A percentile compares a stretch with the other conserved stretches of the same genome.
These are phyloP conservation scores for Pinna nobilis DNA, from an alignment of 1,140 invertebrate species.

Conservation along the genomic window DNA sequence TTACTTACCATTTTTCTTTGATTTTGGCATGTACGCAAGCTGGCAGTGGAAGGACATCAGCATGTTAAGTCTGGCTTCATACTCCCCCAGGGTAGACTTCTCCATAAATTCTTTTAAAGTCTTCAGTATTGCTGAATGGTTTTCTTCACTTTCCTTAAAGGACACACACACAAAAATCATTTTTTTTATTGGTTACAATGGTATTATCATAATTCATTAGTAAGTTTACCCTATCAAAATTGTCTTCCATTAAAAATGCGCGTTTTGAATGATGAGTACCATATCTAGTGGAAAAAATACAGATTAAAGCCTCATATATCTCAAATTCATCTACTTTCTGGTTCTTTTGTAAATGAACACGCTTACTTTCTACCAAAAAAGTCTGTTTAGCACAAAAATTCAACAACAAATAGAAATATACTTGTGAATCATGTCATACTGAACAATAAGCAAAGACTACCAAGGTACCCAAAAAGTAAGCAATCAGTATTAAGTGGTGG, in stretches of 20 bases:
- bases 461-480: no score
- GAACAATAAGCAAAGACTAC: no score
- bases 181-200: neutral
- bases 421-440: no score
- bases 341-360: no score
- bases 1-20: constrained; percentile 19
- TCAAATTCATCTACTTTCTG: no score
- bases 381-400: no score
- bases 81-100: constrained; percentile 89
- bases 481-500: no score
- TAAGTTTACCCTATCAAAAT: no score
- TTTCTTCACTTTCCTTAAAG: neutral
- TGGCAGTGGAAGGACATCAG: constrained; percentile 87
- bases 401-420: no score
- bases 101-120: constrained; percentile 89
- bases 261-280: neutral
- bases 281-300: neutral
- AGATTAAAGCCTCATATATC: no score
- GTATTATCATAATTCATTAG: neutral
- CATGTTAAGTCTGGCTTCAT: constrained; percentile 85
- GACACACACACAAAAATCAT: neutral
- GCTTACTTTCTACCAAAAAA: no score
- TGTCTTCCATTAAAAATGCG: no score
- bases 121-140: constrained; percentile 72
- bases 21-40: constrained; percentile 56